Evolutionary conservation across 1,140 invertebrate genomes (phyloP).

Genomic region (Homarus americanus): DNA sequence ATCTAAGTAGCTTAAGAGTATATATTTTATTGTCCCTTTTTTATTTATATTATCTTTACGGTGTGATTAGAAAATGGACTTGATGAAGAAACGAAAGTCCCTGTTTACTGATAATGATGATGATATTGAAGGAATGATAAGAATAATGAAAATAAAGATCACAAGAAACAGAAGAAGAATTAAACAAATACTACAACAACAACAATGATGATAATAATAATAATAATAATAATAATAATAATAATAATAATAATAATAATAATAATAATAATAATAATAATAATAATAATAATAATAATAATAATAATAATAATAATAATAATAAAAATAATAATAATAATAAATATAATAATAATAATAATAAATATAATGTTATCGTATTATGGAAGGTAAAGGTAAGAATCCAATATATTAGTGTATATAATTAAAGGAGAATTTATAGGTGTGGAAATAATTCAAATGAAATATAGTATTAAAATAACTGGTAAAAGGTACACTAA

Average conservation of each 20-base stretch:
- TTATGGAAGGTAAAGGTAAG: too few species aligned
- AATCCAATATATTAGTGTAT: too few species aligned
- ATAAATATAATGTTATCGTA: too few species aligned
- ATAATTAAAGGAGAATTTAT: too few species aligned
- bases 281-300: not conserved
- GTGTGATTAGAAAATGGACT: too few species aligned
- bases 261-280: constrained; percentile 6
- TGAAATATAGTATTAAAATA: too few species aligned
- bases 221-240: not conserved
- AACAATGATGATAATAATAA: not conserved
- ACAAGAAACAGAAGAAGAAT: not conserved
- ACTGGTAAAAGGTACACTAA: too few species aligned
- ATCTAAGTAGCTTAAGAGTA: not conserved
- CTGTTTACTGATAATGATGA: not conserved
- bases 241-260: not conserved
- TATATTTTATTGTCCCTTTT: constrained; percentile 7
- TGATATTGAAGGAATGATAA: not conserved
- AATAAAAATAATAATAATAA: not conserved
- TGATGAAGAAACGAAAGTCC: not conserved
- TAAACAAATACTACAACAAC: not conserved
- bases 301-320: not conserved
- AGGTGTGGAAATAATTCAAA: too few species aligned
- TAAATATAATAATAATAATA: not conserved
- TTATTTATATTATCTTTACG: not conserved
- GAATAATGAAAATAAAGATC: not conserved